Conservation (phyloP, 2,888 invertebrate species). For the Cephus spinipes region DNA sequence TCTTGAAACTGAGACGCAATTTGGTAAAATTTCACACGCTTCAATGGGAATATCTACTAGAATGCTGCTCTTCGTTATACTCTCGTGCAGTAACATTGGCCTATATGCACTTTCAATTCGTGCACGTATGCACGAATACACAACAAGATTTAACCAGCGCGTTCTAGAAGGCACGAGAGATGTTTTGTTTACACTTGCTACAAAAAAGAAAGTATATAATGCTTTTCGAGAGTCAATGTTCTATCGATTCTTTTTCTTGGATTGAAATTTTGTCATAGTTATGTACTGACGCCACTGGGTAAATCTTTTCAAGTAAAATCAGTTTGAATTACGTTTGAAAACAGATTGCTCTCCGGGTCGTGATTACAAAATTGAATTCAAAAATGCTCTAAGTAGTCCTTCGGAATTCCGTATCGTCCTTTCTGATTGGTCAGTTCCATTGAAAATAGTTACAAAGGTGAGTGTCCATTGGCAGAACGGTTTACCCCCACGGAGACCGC, state of each 20-base stretch:
- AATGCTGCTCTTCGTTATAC: background rate
- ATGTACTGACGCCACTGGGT: background rate
- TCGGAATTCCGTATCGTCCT: background rate
- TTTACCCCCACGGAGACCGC: slow-evolving; percentile 53
- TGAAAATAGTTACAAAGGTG: slow-evolving; percentile 57
- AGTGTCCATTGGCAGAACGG: slow-evolving; percentile 56
- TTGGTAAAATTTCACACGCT: background rate
- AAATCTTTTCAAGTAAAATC: background rate
- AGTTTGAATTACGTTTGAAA: background rate
- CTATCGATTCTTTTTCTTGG: background rate
- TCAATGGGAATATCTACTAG: background rate
- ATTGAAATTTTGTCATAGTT: background rate
- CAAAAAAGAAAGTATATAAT: background rate
- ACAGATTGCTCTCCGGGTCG: background rate
- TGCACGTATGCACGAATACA: background rate
- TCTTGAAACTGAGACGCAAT: background rate
- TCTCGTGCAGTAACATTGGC: background rate
- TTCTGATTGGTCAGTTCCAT: slow-evolving; percentile 51
- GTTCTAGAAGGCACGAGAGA: background rate
- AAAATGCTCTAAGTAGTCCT: slow-evolving; percentile 23
- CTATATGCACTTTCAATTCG: background rate
- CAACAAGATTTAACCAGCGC: background rate
- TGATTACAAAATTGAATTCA: slow-evolving; percentile 18
- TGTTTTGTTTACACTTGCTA: background rate
- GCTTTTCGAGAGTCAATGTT: background rate